Percentiles rank a stretch among this genome's conserved stretches.
Conservation (phyloP, 2,888 invertebrate species). For the Drosophila mercatorum region DNA sequence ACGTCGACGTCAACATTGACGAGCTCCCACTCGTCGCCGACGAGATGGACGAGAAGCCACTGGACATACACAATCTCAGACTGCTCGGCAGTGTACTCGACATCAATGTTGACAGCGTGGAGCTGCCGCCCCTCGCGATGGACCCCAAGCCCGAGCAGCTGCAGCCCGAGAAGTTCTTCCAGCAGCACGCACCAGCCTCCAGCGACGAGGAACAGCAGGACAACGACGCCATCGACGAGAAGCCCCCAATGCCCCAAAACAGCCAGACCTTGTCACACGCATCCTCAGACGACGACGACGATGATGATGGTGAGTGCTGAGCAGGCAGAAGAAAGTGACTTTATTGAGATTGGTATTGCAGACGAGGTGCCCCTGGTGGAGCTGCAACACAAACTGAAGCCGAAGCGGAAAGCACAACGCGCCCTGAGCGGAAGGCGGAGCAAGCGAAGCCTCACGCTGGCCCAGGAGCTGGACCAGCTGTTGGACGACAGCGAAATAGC, state of each 20-base stretch:
- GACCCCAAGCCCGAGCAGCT: slow-evolving; percentile 1
- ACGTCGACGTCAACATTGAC: slow-evolving; percentile 67
- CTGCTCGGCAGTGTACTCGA: slow-evolving; percentile 67
- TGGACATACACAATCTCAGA: slow-evolving; percentile 67
- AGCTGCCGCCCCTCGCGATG: slow-evolving; percentile 36
- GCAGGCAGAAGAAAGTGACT: too few relatives aligned
- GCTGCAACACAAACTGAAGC: slow-evolving; percentile 58
- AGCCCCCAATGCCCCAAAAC: slow-evolving; percentile 37
- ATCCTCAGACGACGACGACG: slow-evolving; percentile 43
- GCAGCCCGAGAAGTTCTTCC: background rate
- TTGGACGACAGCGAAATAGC: slow-evolving; percentile 29
- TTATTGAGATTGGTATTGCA: too few relatives aligned
- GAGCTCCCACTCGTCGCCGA: slow-evolving; percentile 65
- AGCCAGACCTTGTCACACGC: slow-evolving; percentile 7
- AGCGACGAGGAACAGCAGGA: slow-evolving; percentile 5
- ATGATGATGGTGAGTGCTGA: slow-evolving; percentile 40
- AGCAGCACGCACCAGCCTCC: background rate
- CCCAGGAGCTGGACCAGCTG: slow-evolving; percentile 58
- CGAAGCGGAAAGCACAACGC: slow-evolving; percentile 44
- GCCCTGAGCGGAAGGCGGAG: slow-evolving; percentile 7
- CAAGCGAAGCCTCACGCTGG: slow-evolving; percentile 31
- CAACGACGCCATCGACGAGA: slow-evolving; percentile 45
- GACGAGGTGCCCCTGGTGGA: slow-evolving; percentile 66
- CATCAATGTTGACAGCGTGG: slow-evolving; percentile 70
- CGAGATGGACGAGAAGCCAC: slow-evolving; percentile 68